Evolutionary conservation across 2,113 vertebrate genomes (phyloP), one percentile per base, ranked within the genome.

Genomic region (Nipponia nippon): DNA sequence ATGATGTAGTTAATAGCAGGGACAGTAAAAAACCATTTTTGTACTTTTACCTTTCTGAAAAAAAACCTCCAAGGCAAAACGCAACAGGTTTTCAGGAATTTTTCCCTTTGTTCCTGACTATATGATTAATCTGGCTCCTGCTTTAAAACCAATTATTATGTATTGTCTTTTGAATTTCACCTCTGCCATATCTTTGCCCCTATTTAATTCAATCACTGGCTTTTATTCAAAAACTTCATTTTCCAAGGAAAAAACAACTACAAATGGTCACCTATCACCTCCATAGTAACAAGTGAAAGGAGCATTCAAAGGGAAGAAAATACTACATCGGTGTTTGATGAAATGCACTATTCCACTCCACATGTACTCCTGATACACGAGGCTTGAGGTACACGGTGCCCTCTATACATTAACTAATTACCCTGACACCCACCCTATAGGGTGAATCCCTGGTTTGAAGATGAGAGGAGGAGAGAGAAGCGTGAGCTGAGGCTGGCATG

Each of bases 181-280:
- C 97, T 97, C 93, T 89, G 87, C 97, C 95, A 78, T 89, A 89
- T 97, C 96, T 97, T 94, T 96, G 97, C 95, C 97, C 93, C 96
- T 93, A 90, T 95, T 98, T 98, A 98, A 98, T 98, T 98, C 61
- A 72, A 95, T 93, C 92, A n/a, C 95, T 98, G 97, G 97, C 95
- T 98, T 98, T 98, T 97, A 98, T 97, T 98, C 97, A 98, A 98
- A 97, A 98, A 96, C 78, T 97, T 97, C 92, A 97, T 97, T 98
- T 96, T 96, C 83, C 91, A 75, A 89, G 95, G 94, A 78, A 96
- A 95, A 97, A 96, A 87, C 87, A 87, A 55, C 94, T 89, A 76
- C 80, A 95, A 94, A 93, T 72, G 89, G 89, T 93, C 91, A 88
- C 95, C 96, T 94, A 93, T 97, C 85, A 93, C 93, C 80, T 91